Conservation (phyloP, 2,113 vertebrate genomes). For the Vimba vimba region DNA sequence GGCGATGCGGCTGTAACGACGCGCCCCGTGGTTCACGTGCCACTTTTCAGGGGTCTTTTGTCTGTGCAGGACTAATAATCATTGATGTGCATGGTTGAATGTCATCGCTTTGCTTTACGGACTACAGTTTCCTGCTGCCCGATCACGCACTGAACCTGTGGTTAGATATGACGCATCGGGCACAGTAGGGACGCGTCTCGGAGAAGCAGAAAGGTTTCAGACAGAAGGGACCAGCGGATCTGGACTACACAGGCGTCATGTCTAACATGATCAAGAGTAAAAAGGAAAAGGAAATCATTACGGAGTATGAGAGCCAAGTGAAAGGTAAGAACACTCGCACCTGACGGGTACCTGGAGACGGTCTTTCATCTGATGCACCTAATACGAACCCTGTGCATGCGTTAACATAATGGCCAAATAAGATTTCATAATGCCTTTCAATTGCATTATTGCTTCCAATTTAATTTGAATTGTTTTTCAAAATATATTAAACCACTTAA, state of each 20-base stretch:
- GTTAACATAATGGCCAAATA: not conserved
- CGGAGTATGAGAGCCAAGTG: constrained; percentile 88
- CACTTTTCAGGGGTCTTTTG: not conserved
- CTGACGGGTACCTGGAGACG: constrained; percentile 49
- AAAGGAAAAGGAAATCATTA: constrained; percentile 90
- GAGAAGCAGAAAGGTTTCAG: constrained; percentile 38
- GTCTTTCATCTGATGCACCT: not conserved
- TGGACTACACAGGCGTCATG: constrained; percentile 71
- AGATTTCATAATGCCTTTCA: not conserved
- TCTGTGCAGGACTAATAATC: not conserved
- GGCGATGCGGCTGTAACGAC: constrained; percentile 41
- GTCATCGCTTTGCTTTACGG: constrained; percentile 17
- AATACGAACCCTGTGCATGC: not conserved
- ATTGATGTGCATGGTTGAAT: constrained; percentile 33
- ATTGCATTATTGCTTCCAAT: not conserved
- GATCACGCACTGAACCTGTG: constrained; percentile 44
- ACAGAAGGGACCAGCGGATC: constrained; percentile 32
- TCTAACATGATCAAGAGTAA: constrained; percentile 82
- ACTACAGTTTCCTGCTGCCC: constrained; percentile 14
- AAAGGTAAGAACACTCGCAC: constrained; percentile 79
- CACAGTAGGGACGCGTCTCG: constrained; percentile 43
- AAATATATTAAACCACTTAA: not conserved
- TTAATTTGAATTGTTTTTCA: not conserved
- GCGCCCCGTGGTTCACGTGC: constrained; percentile 20
- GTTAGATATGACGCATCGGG: constrained; percentile 55